Conservation (phyloP, 2,797 vertebrate genomes). For the Crenichthys baileyi region DNA sequence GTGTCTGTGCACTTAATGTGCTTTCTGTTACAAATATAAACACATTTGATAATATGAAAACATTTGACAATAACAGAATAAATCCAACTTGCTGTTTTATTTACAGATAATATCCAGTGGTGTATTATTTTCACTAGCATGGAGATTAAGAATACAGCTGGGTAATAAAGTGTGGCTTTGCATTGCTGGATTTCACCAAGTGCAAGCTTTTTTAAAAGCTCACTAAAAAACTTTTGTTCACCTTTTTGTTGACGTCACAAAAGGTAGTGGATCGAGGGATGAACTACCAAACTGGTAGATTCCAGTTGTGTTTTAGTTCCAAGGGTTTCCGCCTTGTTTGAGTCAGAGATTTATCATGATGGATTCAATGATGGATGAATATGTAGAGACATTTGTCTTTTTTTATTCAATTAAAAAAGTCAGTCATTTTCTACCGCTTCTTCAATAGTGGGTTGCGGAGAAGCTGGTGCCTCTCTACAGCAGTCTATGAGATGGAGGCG, state of each 20-base stretch:
- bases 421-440: too few relatives aligned
- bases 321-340: too few relatives aligned
- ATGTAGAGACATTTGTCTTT: too few relatives aligned
- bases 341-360: too few relatives aligned
- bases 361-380: too few relatives aligned
- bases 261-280: too few relatives aligned
- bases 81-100: neutral
- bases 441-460: too few relatives aligned
- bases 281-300: too few relatives aligned
- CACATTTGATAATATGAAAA: neutral
- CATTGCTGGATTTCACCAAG: neutral
- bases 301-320: too few relatives aligned
- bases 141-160: neutral
- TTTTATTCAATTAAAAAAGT: too few relatives aligned
- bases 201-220: neutral
- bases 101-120: neutral
- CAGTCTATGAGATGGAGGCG: too few relatives aligned
- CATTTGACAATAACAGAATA: neutral
- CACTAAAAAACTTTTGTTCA: neutral
- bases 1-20: neutral
- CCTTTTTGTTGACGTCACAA: neutral
- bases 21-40: neutral
- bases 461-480: too few relatives aligned
- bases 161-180: neutral
- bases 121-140: neutral